Percentiles rank a stretch among this genome's conserved stretches.
phyloP scores from a whole-genome alignment of 2,113 vertebrate species.

The Butastur rufipennis region DNA sequence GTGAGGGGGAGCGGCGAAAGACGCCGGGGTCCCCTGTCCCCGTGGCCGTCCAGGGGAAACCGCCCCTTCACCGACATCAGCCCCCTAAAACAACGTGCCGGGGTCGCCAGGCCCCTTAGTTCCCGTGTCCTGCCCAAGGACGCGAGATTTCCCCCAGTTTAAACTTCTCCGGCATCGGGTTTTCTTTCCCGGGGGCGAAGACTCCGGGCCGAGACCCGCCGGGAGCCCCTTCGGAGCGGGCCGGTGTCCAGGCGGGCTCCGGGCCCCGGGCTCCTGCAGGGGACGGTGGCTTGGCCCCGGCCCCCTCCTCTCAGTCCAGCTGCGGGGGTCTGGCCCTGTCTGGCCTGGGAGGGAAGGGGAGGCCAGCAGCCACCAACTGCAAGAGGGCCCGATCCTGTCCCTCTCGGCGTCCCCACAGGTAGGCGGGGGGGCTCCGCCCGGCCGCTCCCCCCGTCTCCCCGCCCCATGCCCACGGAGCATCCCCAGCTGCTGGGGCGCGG shows the following conservation, averaged over 20 bases:
- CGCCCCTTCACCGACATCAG: neutral
- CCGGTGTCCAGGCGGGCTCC: neutral
- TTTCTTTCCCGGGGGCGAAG: neutral
- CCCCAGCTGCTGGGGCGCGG: neutral
- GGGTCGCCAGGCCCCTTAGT: neutral
- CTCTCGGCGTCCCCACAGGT: neutral
- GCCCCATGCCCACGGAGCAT: neutral
- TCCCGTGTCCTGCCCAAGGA: neutral
- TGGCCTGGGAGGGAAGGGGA: neutral
- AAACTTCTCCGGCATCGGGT: neutral
- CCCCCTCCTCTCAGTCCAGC: neutral
- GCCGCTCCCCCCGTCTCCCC: neutral
- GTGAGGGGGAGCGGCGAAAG: neutral
- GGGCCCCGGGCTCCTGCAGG: neutral
- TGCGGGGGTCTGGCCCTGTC: neutral
- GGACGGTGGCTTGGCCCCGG: neutral
- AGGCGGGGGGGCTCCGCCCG: neutral
- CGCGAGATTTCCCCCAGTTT: neutral
- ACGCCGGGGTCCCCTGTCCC: neutral
- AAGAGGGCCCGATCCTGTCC: neutral
- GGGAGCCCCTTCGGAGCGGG: neutral
- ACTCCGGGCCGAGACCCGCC: no score
- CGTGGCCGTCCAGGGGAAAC: accelerated
- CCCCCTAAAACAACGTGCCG: neutral
- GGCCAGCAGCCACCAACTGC: neutral